Conservation (phyloP, 1,140 invertebrate genomes). For the Drosophila pachea region DNA sequence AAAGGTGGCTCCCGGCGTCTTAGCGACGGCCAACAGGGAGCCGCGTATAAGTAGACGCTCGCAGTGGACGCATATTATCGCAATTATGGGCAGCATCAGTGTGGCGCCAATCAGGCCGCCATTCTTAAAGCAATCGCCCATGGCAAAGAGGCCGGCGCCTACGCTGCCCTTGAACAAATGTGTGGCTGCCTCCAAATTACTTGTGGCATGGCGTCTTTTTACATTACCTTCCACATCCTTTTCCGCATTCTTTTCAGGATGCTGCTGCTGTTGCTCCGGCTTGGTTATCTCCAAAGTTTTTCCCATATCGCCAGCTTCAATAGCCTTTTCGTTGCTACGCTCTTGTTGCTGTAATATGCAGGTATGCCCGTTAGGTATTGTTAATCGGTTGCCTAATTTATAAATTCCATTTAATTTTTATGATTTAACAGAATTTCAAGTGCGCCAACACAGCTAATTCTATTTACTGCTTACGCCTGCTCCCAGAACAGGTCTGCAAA, state of each 20-base stretch:
- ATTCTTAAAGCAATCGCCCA: slow-evolving; percentile 88
- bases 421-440: too few species aligned
- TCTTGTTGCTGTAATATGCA: slow-evolving; percentile 24
- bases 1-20: slow-evolving; percentile 67
- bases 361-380: too few species aligned
- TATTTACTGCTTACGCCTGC: too few species aligned
- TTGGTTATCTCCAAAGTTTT: slow-evolving; percentile 59
- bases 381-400: too few species aligned
- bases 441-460: too few species aligned
- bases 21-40: slow-evolving; percentile 59
- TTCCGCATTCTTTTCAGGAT: slow-evolving; percentile 6
- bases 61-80: slow-evolving; percentile 86
- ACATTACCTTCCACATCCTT: slow-evolving; percentile 25
- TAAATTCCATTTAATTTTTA: too few species aligned
- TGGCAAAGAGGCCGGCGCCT: slow-evolving; percentile 86
- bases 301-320: slow-evolving; percentile 54
- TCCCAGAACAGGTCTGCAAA: too few species aligned
- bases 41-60: slow-evolving; percentile 81
- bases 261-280: slow-evolving; percentile 10
- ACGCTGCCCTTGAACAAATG: slow-evolving; percentile 83
- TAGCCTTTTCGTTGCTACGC: slow-evolving; percentile 33
- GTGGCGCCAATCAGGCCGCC: slow-evolving; percentile 85
- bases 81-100: slow-evolving; percentile 84
- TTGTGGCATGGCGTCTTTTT: slow-evolving; percentile 57
- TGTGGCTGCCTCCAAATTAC: slow-evolving; percentile 85